phyloP scores from a whole-genome alignment of 2,888 invertebrate species.

The Melipona bicolor region DNA sequence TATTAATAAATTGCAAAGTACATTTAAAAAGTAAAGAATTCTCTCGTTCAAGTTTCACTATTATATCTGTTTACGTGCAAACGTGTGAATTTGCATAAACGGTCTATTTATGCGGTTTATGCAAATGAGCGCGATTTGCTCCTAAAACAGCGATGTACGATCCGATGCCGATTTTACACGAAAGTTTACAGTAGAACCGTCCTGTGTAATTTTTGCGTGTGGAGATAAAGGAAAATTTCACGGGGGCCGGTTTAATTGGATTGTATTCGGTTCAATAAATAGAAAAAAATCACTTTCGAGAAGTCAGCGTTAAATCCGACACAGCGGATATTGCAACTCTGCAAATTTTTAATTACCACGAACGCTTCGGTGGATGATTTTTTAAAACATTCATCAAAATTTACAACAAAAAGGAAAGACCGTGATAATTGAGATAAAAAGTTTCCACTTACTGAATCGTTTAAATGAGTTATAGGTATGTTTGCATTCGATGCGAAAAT shows the following conservation, averaged over 20 bases:
- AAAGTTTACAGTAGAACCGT: not conserved
- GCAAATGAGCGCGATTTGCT: not conserved
- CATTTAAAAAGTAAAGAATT: not conserved
- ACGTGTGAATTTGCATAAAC: not conserved
- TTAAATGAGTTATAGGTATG: not conserved
- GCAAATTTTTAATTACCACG: slow-evolving; percentile 14
- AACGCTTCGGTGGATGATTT: slow-evolving; percentile 14
- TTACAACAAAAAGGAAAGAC: not conserved
- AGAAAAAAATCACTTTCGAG: slow-evolving; percentile 27
- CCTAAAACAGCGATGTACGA: not conserved
- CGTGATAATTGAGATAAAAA: slow-evolving; percentile 5
- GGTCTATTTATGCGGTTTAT: not conserved
- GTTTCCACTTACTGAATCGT: too few relatives aligned
- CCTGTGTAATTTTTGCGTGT: not conserved
- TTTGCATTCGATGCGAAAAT: not conserved
- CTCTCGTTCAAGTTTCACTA: not conserved
- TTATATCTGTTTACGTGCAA: fast-evolving
- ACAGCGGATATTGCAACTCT: slow-evolving; percentile 4
- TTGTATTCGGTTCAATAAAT: slow-evolving; percentile 36
- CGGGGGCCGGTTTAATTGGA: slow-evolving; percentile 37
- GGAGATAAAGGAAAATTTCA: slow-evolving; percentile 3
- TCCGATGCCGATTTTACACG: not conserved
- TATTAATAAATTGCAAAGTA: not conserved
- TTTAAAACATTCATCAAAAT: not conserved
- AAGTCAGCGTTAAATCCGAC: slow-evolving; percentile 38